Conservation (phyloP, 2,113 vertebrate genomes). For the Eurypyga helias region DNA sequence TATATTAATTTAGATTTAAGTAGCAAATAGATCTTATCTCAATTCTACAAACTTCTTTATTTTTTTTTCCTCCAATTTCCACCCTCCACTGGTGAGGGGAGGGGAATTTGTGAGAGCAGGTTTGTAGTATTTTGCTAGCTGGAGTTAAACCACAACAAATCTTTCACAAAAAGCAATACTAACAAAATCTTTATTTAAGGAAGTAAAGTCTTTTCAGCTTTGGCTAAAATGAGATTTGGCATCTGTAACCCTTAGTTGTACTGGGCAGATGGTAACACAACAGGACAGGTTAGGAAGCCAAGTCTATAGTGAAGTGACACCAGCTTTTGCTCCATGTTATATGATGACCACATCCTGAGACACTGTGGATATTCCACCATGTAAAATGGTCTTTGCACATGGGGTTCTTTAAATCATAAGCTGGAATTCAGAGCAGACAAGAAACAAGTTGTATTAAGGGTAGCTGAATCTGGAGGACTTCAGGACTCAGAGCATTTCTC, state of each 20-base stretch:
- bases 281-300: not conserved
- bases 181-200: not conserved
- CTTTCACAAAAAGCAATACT: not conserved
- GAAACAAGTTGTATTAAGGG: not conserved
- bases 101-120: too few species aligned
- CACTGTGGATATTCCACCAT: not conserved
- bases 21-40: too few species aligned
- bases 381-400: not conserved
- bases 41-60: too few species aligned
- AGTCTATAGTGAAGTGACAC: not conserved
- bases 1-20: too few species aligned
- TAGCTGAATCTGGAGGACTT: not conserved
- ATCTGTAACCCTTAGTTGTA: not conserved
- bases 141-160: too few species aligned
- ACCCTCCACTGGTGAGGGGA: too few species aligned
- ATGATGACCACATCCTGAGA: not conserved
- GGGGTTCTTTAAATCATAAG: not conserved
- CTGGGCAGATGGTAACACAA: not conserved
- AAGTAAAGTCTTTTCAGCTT: not conserved
- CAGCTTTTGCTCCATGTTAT: not conserved
- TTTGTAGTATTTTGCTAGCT: too few species aligned
- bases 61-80: too few species aligned
- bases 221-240: not conserved
- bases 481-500: not conserved
- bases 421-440: not conserved